Conservation (phyloP, 92 coral and sea anemone genomes). For the Palythoa grandis region DNA sequence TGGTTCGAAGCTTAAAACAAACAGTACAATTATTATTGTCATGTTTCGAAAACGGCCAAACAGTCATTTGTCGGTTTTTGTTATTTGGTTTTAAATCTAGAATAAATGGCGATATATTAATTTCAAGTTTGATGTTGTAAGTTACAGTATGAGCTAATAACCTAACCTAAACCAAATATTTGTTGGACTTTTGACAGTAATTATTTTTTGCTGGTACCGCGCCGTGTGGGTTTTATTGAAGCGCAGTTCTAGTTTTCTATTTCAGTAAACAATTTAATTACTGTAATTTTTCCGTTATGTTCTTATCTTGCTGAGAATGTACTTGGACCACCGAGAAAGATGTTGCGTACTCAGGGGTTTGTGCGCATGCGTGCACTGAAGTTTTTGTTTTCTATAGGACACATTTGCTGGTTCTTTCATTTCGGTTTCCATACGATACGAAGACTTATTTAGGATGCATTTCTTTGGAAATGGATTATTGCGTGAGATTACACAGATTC, state of each 20-base stretch:
- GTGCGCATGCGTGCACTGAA: too few relatives aligned
- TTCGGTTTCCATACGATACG: too few relatives aligned
- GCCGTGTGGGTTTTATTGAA: neutral
- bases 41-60: too few relatives aligned
- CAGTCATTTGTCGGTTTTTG: too few relatives aligned
- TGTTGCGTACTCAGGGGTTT: too few relatives aligned
- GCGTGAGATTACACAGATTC: too few relatives aligned
- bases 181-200: neutral
- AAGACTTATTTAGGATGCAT: too few relatives aligned
- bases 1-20: too few relatives aligned
- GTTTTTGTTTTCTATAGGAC: too few relatives aligned
- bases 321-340: neutral
- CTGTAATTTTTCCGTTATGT: neutral
- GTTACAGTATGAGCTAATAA: neutral
- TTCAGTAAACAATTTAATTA: slow-evolving; percentile 12
- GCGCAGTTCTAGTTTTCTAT: neutral
- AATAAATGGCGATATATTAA: neutral
- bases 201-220: neutral
- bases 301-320: neutral
- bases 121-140: neutral
- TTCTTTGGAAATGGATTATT: too few relatives aligned
- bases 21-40: too few relatives aligned
- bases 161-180: neutral
- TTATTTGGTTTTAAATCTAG: neutral
- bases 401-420: too few relatives aligned